Base-by-base conservation (phyloP, 2,797 vertebrate species). In the Eupleurogrammus muticus region DNA sequence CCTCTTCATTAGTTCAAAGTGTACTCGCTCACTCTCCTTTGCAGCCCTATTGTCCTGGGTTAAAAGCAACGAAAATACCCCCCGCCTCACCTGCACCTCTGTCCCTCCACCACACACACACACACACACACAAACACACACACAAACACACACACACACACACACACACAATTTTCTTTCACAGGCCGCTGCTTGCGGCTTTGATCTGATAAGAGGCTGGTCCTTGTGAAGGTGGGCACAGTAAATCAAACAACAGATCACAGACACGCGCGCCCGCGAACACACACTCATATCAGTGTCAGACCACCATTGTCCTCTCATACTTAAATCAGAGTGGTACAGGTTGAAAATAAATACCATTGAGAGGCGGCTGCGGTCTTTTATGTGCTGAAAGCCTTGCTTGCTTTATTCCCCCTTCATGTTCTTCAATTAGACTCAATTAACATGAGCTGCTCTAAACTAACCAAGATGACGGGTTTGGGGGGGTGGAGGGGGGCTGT, bases 171-270 rank as follows among this genome's bases (percentile, higher is more conserved):
- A 5, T 4, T 66, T 66, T 77, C 84, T 88, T 91, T 90, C 79
- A 90, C 83, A 81, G 88, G 67, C 80, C 47, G 72, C 83, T 55
- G 81, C 80, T 73, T 59, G 74, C 77, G 70, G 90, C 94, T 96
- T 96, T 97, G 95, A 96, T 96, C 95, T 95, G 95, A 95, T 94
- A 95, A 95, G 94, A 92, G 94, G 89, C 87, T 90, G 89, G 91
- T 85, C 84, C 87, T 90, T 84, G 85, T 89, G 89, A 90, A 87
- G 80, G 87, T 90, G 83, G 82, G 77, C 49, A 36, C 81, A 79
- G 79, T 75, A 85, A 90, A 91, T 91, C 89, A 92, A 89, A 92
- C 87, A 81, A 74, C 83, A 82, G 84, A 90, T 88, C 87, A 85
- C 77, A 86, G 68, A 83, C 70, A 73, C 73, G 70, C 71, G 72